Evolutionary conservation across 2,113 vertebrate genomes (phyloP), one percentile per base, ranked within the genome.

Genomic region (Falco punctatus): DNA sequence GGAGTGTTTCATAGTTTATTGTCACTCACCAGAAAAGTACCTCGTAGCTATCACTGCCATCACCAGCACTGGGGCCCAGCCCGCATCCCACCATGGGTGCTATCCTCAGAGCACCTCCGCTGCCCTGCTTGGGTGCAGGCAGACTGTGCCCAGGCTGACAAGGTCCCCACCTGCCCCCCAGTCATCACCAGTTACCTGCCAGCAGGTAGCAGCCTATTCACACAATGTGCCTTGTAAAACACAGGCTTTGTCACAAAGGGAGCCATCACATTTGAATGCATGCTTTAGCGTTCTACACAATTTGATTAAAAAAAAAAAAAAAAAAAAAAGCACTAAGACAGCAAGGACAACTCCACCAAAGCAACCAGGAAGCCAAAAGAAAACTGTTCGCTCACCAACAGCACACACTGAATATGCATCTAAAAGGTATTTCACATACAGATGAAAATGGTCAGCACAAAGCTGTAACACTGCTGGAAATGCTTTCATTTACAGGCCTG

Each of bases 211-310:
- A 78, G 27, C 13, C 32, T 35, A 2, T 40, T 59, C 18, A 4
- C 14, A 58, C 35, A 9, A 2, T 0, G 9, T 22, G 13, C 58
- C 27, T 59, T 11, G 12, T 26, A 73, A 48, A 69, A 48, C 70
- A 22, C 2, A 0, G 8, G 12, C 17, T 67, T 55, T 33, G 2
- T 42, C 19, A 0, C 11, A 55, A 80, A 44, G 14, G 15, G 11
- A 51, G 21, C 3, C 38, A 59, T 27, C 49, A 16, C 18, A 14
- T 16, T 69, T 38, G 20, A 75, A 64, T 1, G 1, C 0, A 1
- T 30, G 20, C 26, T 73, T 83, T 8, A 46, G 58, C 26, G 26
- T 35, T 69, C 54, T 35, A 21, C 22, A 42, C 7, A 17, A 21
- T 16, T 49, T 1, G 0, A 9, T 62, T 77, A 70, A 13, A 9